Conservation (phyloP, 2,888 invertebrate species). For the Sinohyriopsis cumingii region DNA sequence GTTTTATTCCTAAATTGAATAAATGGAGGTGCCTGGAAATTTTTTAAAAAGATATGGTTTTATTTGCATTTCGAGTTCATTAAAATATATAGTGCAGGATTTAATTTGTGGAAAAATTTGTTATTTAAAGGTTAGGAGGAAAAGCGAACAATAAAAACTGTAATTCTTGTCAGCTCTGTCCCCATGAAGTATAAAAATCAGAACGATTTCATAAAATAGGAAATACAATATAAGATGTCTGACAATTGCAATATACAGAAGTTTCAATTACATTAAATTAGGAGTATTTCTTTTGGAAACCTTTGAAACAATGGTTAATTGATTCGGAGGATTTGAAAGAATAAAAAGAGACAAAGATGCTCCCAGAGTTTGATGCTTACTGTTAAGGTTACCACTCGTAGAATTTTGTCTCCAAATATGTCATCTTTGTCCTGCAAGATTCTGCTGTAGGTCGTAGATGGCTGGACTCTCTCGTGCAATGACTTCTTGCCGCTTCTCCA, state of each 20-base stretch:
- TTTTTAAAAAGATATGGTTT: slow-evolving; percentile 1
- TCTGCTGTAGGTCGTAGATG: slow-evolving; percentile 51
- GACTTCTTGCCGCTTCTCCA: slow-evolving; percentile 50
- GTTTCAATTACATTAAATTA: too few relatives aligned
- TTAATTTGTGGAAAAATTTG: too few relatives aligned
- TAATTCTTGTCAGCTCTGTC: too few relatives aligned
- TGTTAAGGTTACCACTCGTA: slow-evolving; percentile 53
- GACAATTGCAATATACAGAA: too few relatives aligned
- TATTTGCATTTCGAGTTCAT: neutral
- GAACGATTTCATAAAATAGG: too few relatives aligned
- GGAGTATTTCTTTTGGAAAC: too few relatives aligned
- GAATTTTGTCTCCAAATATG: slow-evolving; percentile 46
- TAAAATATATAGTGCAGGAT: too few relatives aligned
- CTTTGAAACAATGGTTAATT: too few relatives aligned
- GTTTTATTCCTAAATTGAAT: slow-evolving; percentile 52
- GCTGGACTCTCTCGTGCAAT: slow-evolving; percentile 43
- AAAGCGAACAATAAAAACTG: too few relatives aligned
- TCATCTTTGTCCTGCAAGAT: slow-evolving; percentile 44
- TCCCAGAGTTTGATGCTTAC: slow-evolving; percentile 36
- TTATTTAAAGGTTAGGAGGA: too few relatives aligned
- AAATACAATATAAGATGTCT: too few relatives aligned
- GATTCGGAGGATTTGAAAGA: neutral
- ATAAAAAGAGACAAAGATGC: neutral
- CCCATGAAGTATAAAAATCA: too few relatives aligned
- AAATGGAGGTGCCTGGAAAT: slow-evolving; percentile 57